phyloP scores from a whole-genome alignment of 2,888 invertebrate genomes.

The Rhaphigaster nebulosa region DNA sequence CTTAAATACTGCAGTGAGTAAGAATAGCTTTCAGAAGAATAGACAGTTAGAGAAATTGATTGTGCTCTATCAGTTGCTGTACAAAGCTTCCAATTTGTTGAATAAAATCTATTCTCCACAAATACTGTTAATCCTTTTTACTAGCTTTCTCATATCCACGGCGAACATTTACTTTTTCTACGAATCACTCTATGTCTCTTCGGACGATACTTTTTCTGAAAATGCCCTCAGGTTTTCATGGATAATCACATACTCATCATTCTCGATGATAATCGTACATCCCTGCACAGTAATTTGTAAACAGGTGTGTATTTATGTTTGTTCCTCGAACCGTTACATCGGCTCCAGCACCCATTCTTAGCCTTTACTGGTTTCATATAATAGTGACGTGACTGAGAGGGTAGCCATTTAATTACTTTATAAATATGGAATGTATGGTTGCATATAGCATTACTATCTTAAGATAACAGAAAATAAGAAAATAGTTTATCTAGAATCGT shows the following conservation, averaged over 20 bases:
- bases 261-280: background rate
- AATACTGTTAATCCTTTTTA: background rate
- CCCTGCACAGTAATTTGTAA: background rate
- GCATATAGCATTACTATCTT: too few relatives aligned
- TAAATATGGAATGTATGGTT: too few relatives aligned
- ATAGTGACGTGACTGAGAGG: too few relatives aligned
- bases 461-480: too few relatives aligned
- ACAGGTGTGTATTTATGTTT: background rate
- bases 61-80: background rate
- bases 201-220: too few relatives aligned
- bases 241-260: background rate
- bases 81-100: background rate
- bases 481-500: too few relatives aligned
- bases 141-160: background rate
- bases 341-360: too few relatives aligned
- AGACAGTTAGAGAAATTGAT: background rate
- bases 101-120: slow-evolving; percentile 22
- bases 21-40: background rate
- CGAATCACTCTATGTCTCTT: background rate
- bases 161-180: background rate
- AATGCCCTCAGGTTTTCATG: background rate
- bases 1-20: background rate
- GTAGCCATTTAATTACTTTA: too few relatives aligned
- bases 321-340: background rate
- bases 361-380: too few relatives aligned